Evolutionary conservation across 2,888 invertebrate species (phyloP), one percentile per base, ranked within the genome.

Genomic region (Metopia argyrocephala): DNA sequence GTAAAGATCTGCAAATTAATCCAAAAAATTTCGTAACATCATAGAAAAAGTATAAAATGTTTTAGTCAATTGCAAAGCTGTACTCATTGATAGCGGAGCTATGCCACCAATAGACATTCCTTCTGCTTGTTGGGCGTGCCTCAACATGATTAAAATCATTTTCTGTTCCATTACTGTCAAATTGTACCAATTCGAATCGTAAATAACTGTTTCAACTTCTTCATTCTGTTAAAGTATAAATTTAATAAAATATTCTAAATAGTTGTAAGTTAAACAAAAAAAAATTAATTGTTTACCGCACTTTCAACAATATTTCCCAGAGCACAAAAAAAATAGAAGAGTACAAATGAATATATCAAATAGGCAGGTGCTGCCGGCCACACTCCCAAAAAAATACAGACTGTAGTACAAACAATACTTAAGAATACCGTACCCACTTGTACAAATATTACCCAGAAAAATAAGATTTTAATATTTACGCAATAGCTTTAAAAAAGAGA

Each of bases 61-160:
- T 62, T 87, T 87, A 38, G 87, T 85, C 70, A 86, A 56, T 52
- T 83, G 84, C 27, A 87, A 31, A 1, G 84, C 87, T 0, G 86
- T 85, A 6, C 48, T 79, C 68, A 86, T 75, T 1, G 84, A 84
- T 28, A 86, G 48, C 0, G 85, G 86, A 64, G 84, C 78, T 48
- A 87, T 59, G 18, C 79, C 79, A 38, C 83, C 85, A 7, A 85
- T 82, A 3, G 84, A 83, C 12, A 87, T 71, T 27, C 70, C 48
- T 0, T 68, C 54, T 3, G 82, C 80, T 5, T 74, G 74, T 15
- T 87, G 87, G 1, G 85, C 79, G 46, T 84, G 82, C 28, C 79
- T 59, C 62, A 86, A 57, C 87, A 87, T 87, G 1, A 84, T 64
- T 1, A 85, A 28, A 9, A 87, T 6, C 50, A 85, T 64, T 25